Percentiles rank a stretch among this genome's conserved stretches.
Evolutionary conservation across 2,888 invertebrate species (phyloP).

Genomic region (Drosophila stalkeri): DNA sequence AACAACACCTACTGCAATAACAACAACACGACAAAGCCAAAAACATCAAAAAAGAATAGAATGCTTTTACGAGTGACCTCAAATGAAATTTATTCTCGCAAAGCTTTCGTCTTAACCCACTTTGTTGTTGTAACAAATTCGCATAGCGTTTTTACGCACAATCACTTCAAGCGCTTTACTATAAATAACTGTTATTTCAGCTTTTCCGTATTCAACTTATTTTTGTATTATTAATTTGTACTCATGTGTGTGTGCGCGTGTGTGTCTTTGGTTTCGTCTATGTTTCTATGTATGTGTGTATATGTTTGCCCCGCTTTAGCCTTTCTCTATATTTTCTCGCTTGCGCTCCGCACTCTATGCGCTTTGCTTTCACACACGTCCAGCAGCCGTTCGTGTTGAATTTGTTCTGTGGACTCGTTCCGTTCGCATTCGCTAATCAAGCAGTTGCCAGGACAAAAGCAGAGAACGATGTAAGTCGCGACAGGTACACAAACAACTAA

Average conservation of each 20-base stretch:
- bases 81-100: conserved; percentile 33
- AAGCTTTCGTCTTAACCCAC: conserved; percentile 57
- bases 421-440: conserved; percentile 25
- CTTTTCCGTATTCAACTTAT: conserved; percentile 27
- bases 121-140: conserved; percentile 38
- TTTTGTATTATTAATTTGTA: conserved; percentile 34
- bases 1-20: conserved; percentile 6
- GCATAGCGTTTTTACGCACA: conserved; percentile 41
- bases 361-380: conserved; percentile 76
- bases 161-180: conserved; percentile 9
- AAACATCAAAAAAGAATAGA: conserved; percentile 1
- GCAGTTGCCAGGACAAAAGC: conserved; percentile 17
- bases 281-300: conserved; percentile 2
- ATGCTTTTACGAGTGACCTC: conserved; percentile 56
- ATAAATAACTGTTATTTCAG: conserved; percentile 32
- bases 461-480: conserved; percentile 6
- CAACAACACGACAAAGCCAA: neutral
- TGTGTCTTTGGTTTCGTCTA: neutral
- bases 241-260: neutral
- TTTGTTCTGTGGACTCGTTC: conserved; percentile 48
- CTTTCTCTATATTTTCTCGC: conserved; percentile 68
- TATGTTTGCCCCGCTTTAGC: conserved; percentile 49
- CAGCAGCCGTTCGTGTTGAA: conserved; percentile 78
- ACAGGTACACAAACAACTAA: conserved; percentile 30
- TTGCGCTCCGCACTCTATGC: conserved; percentile 71